These are phyloP conservation scores for Verasper variegatus DNA, from an alignment of 2,113 vertebrate species.

Conservation along the genomic window DNA sequence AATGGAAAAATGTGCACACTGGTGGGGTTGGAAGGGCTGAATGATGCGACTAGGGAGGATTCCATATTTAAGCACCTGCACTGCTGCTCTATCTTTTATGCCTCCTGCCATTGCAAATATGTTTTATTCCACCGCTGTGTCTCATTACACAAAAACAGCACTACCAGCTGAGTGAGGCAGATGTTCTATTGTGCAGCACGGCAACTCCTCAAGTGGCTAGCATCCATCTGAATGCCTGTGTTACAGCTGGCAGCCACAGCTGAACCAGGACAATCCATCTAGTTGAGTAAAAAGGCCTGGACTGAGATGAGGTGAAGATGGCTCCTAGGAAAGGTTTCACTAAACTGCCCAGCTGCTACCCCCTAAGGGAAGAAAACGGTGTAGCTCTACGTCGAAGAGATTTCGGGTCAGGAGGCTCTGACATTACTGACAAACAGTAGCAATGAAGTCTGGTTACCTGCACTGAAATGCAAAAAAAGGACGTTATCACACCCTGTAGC, in stretches of 20 bases:
- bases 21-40: slow-evolving; percentile 2
- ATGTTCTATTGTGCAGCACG: slow-evolving; percentile 73
- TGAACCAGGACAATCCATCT: slow-evolving; percentile 71
- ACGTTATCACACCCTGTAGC: not conserved
- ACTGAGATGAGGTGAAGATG: slow-evolving; percentile 29
- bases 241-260: slow-evolving; percentile 72
- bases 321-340: slow-evolving; percentile 20
- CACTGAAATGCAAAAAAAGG: slow-evolving; percentile 31
- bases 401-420: slow-evolving; percentile 20
- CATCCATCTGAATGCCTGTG: slow-evolving; percentile 65
- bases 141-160: slow-evolving; percentile 74
- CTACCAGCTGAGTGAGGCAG: slow-evolving; percentile 74
- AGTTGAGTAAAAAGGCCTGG: slow-evolving; percentile 53
- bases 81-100: slow-evolving; percentile 26
- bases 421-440: slow-evolving; percentile 14
- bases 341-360: slow-evolving; percentile 22
- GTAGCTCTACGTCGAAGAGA: slow-evolving; percentile 8
- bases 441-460: slow-evolving; percentile 16
- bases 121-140: slow-evolving; percentile 65
- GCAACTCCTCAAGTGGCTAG: slow-evolving; percentile 72
- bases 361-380: slow-evolving; percentile 8
- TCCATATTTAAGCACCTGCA: slow-evolving; percentile 54
- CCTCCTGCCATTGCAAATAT: slow-evolving; percentile 50
- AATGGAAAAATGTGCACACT: slow-evolving; percentile 7
- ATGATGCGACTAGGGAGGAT: slow-evolving; percentile 19